These are phyloP conservation scores for Ganaspis brasiliensis DNA, from an alignment of 2,888 invertebrate species.

Conservation along the genomic window DNA sequence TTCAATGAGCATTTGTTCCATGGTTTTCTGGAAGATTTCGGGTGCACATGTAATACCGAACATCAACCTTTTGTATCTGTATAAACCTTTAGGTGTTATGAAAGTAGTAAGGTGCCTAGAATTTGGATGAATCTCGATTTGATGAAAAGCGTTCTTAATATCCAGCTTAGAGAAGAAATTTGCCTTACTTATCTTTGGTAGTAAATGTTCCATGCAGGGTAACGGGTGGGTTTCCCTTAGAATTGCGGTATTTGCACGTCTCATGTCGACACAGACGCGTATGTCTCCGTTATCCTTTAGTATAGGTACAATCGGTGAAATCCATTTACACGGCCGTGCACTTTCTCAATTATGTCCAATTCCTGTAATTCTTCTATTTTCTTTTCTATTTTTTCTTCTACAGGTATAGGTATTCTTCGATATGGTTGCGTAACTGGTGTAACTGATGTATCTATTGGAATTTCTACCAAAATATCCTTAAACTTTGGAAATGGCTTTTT, in stretches of 20 bases:
- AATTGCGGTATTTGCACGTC: constrained; percentile 60
- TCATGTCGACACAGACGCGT: constrained; percentile 65
- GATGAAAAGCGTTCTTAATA: constrained; percentile 74
- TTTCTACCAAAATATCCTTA: no score
- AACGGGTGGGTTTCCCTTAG: constrained; percentile 54
- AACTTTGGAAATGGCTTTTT: no score
- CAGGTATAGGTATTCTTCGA: no score
- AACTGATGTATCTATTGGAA: no score
- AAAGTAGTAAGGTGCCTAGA: constrained; percentile 75
- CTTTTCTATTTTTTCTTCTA: constrained; percentile 58
- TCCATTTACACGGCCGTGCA: constrained; percentile 63
- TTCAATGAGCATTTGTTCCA: constrained; percentile 67
- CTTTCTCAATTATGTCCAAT: constrained; percentile 65
- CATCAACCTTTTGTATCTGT: constrained; percentile 76
- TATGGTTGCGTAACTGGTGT: no score
- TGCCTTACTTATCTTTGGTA: constrained; percentile 54
- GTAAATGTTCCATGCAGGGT: constrained; percentile 50
- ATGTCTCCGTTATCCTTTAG: constrained; percentile 62
- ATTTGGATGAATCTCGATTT: constrained; percentile 70
- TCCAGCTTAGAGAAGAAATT: constrained; percentile 66
- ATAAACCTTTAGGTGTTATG: constrained; percentile 73
- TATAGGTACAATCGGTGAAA: constrained; percentile 68
- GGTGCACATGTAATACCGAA: constrained; percentile 78
- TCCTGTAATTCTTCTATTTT: constrained; percentile 61
- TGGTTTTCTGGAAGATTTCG: constrained; percentile 75